phyloP scores from a whole-genome alignment of 2,113 vertebrate genomes.

The Australoheros scitulus region DNA sequence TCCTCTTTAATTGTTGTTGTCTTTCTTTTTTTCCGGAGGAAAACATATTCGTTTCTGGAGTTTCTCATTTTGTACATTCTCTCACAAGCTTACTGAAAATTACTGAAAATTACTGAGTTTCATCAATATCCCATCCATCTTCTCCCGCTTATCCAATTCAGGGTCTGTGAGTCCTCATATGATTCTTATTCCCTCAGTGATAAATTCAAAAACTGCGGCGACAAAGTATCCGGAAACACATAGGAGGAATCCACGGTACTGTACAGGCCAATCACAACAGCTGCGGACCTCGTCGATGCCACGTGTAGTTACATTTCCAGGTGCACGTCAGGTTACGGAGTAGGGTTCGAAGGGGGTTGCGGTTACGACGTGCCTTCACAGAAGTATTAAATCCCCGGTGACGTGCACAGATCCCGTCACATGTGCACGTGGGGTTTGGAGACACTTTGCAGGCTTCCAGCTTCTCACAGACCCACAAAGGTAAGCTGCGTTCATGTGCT shows the following conservation, averaged over 20 bases:
- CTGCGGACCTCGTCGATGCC: background rate
- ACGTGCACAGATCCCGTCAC: background rate
- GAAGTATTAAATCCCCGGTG: background rate
- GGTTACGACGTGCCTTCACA: background rate
- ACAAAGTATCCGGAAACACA: background rate
- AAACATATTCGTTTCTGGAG: background rate
- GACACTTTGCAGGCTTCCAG: background rate
- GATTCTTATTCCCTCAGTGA: background rate
- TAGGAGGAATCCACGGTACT: background rate
- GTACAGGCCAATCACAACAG: background rate
- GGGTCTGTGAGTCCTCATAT: background rate
- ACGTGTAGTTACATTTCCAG: background rate
- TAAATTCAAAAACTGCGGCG: background rate
- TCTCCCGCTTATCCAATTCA: background rate
- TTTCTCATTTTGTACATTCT: background rate
- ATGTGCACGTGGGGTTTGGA: background rate
- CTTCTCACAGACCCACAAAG: background rate
- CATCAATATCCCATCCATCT: background rate
- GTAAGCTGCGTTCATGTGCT: background rate
- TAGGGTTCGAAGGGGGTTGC: background rate
- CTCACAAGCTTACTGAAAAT: background rate
- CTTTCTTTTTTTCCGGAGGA: background rate
- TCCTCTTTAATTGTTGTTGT: background rate
- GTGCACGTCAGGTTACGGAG: background rate
- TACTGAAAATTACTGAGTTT: background rate